These are phyloP conservation scores for Emydura subglobosa DNA, from an alignment of 2,113 vertebrate species.

Conservation along the genomic window DNA sequence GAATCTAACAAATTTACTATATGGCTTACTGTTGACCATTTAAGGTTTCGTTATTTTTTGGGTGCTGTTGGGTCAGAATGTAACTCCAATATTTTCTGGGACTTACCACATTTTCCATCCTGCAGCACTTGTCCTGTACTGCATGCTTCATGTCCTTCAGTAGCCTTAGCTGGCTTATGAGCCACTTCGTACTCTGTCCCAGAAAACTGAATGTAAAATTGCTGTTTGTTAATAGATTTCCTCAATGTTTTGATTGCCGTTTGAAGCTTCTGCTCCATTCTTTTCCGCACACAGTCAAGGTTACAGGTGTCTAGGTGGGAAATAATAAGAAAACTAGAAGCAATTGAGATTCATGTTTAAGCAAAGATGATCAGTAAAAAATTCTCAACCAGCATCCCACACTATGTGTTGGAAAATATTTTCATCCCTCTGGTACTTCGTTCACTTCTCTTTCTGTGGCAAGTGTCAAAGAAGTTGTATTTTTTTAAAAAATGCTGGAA, in stretches of 20 bases:
- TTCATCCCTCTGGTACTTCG: neutral
- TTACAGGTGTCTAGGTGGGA: conserved; percentile 87
- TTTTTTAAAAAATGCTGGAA: neutral
- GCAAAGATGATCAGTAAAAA: conserved; percentile 31
- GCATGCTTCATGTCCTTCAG: conserved; percentile 84
- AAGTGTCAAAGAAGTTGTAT: neutral
- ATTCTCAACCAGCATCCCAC: neutral
- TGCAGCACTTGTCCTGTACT: conserved; percentile 88
- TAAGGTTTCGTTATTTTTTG: neutral
- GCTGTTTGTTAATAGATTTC: conserved; percentile 95
- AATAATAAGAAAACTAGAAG: conserved; percentile 60
- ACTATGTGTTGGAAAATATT: fast-evolving
- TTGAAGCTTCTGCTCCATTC: conserved; percentile 91
- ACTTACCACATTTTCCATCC: conserved; percentile 92
- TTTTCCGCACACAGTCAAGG: conserved; percentile 89
- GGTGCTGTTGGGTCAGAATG: neutral
- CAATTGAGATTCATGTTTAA: conserved; percentile 64
- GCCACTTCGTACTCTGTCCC: conserved; percentile 94
- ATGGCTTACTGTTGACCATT: neutral
- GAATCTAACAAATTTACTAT: neutral
- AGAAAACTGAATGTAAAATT: conserved; percentile 94
- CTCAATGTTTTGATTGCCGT: conserved; percentile 91
- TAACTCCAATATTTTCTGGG: neutral
- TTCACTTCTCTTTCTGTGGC: neutral
- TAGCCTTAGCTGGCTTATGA: conserved; percentile 85